These are phyloP conservation scores for Tokudaia muenninki DNA, from an alignment of 2,797 vertebrate species.

Conservation along the genomic window DNA sequence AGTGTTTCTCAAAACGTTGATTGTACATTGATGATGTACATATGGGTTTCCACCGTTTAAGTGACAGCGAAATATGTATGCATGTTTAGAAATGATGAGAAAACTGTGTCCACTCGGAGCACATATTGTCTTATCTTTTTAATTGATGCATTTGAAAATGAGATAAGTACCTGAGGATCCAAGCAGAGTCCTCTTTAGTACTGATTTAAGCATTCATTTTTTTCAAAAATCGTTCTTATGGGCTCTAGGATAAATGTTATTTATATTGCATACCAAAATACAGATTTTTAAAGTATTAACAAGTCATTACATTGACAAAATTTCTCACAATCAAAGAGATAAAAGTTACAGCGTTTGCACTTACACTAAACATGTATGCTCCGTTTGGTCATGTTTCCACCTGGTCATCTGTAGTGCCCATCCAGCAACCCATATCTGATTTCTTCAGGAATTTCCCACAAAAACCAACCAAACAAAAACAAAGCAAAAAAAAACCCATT, in stretches of 20 bases:
- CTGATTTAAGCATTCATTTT: background rate
- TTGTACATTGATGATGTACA: background rate
- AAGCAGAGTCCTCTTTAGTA: background rate
- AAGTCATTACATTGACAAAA: conserved; percentile 22
- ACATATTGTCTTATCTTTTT: conserved; percentile 8
- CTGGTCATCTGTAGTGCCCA: background rate
- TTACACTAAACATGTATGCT: background rate
- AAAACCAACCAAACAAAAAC: background rate
- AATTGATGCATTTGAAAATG: conserved; percentile 40
- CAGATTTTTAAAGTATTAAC: background rate
- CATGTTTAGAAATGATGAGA: background rate
- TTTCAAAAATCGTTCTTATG: background rate
- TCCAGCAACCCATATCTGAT: conserved; percentile 33
- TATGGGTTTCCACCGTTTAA: background rate
- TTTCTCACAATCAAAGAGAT: conserved; percentile 13
- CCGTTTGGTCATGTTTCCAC: background rate
- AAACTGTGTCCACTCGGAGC: background rate
- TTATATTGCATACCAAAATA: background rate
- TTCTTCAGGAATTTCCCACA: conserved; percentile 42
- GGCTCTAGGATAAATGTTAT: background rate
- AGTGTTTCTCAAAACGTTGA: background rate
- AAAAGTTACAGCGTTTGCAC: conserved; percentile 27
- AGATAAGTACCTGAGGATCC: background rate
- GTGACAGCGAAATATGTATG: conserved; percentile 13
- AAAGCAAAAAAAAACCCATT: background rate